These are phyloP conservation scores for Pogonomyrmex californicus DNA, from an alignment of 1,140 invertebrate genomes.

Conservation along the genomic window DNA sequence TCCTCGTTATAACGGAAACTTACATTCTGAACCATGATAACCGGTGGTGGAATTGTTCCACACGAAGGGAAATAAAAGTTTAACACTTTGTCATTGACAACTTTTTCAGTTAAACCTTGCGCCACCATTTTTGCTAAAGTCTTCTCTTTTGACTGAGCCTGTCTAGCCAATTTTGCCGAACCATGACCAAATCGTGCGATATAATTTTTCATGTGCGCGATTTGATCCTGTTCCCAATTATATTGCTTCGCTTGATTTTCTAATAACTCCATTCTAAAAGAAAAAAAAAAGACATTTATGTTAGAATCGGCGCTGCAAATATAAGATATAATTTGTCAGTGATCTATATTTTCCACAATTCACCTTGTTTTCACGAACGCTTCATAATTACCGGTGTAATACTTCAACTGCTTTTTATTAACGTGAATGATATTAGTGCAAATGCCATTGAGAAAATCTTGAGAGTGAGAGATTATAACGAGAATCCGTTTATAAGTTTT, in stretches of 20 bases:
- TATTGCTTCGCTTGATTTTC: slow-evolving; percentile 99
- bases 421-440: slow-evolving; percentile 99
- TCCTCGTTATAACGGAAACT: slow-evolving; percentile 97
- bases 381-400: slow-evolving; percentile 99
- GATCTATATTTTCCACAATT: slow-evolving; percentile 33
- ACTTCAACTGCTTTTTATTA: slow-evolving; percentile 96
- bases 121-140: slow-evolving; percentile 99
- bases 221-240: slow-evolving; percentile 99
- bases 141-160: slow-evolving; percentile 99
- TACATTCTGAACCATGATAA: slow-evolving; percentile 99
- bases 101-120: slow-evolving; percentile 98
- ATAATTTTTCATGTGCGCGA: slow-evolving; percentile 99
- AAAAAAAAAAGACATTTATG: neutral
- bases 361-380: slow-evolving; percentile 92
- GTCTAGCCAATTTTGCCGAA: slow-evolving; percentile 98
- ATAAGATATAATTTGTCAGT: neutral
- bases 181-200: slow-evolving; percentile 99
- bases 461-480: slow-evolving; percentile 99
- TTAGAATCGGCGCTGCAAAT: neutral
- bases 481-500: slow-evolving; percentile 98
- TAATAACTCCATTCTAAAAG: slow-evolving; percentile 93
- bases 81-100: slow-evolving; percentile 95
- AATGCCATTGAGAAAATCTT: slow-evolving; percentile 99
- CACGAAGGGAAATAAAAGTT: slow-evolving; percentile 99
- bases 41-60: slow-evolving; percentile 98